Conservation (phyloP, 2,888 invertebrate genomes). For the Ptilodon capucinus region DNA sequence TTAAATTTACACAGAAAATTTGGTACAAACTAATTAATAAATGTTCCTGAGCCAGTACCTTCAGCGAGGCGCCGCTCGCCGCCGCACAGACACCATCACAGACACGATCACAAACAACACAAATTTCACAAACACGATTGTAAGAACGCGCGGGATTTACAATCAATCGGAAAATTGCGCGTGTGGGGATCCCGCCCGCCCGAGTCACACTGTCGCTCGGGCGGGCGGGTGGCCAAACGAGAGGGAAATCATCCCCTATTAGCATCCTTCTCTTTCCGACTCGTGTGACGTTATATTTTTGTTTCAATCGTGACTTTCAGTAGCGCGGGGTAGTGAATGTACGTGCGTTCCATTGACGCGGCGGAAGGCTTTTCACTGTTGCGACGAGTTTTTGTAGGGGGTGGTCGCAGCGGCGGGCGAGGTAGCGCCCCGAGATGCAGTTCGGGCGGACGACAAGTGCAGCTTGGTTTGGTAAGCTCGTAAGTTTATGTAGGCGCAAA, state of each 20-base stretch:
- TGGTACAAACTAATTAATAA: background rate
- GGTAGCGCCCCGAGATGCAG: conserved; percentile 6
- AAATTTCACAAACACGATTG: background rate
- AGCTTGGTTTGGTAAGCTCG: background rate
- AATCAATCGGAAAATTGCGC: conserved; percentile 1
- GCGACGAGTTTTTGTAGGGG: conserved; percentile 16
- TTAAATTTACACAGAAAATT: background rate
- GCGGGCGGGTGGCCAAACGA: conserved; percentile 58
- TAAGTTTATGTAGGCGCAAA: background rate
- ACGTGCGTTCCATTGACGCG: conserved; percentile 69
- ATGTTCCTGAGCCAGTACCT: background rate
- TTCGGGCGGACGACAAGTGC: background rate
- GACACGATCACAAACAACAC: background rate
- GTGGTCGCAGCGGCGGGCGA: background rate
- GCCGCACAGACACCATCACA: background rate
- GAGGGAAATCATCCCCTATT: conserved; percentile 70
- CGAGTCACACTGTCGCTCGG: conserved; percentile 50
- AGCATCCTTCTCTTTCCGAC: conserved; percentile 36
- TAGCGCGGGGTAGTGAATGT: conserved; percentile 59
- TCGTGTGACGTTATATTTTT: conserved; percentile 27
- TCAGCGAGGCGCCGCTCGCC: background rate
- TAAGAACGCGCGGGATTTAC: conserved; percentile 2
- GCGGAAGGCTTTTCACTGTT: conserved; percentile 40
- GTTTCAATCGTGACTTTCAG: conserved; percentile 50
- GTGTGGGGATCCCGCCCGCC: conserved; percentile 45